Conservation (phyloP, 2,888 invertebrate species). For the Allacma fusca region DNA sequence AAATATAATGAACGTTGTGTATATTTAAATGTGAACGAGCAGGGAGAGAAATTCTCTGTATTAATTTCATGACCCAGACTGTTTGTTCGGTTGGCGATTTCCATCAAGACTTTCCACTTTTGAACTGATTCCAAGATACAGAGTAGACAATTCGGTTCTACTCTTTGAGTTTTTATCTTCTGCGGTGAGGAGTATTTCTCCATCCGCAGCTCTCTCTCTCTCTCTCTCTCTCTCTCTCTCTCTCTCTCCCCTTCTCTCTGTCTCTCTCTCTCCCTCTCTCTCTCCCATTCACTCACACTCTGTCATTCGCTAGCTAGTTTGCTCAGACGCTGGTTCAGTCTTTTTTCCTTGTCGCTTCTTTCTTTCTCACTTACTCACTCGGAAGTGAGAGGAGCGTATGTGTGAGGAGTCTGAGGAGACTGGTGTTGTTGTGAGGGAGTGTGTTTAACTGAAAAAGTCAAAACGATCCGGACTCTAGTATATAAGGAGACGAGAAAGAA, state of each 20-base stretch:
- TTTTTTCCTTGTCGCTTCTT: too few species aligned
- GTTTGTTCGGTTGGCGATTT: constrained; percentile 42
- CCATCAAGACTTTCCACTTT: constrained; percentile 42
- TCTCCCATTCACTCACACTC: not conserved
- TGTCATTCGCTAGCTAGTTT: not conserved
- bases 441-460: not conserved
- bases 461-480: too few species aligned
- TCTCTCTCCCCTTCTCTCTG: too few species aligned
- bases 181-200: constrained; percentile 10
- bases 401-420: not conserved
- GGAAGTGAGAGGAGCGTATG: too few species aligned
- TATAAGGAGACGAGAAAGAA: too few species aligned
- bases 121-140: constrained; percentile 51
- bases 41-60: constrained; percentile 34
- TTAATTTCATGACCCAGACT: constrained; percentile 49
- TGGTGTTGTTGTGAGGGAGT: not conserved
- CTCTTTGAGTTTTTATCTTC: constrained; percentile 17
- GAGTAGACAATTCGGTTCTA: constrained; percentile 49
- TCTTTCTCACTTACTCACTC: not conserved
- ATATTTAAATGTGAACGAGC: not conserved
- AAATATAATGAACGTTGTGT: too few species aligned
- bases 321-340: not conserved
- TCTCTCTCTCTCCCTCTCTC: not conserved
- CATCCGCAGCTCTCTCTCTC: constrained; percentile 1
- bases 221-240: constrained; percentile 21